Conservation (phyloP, 23 tunicate species). For the Trididemnum clinides region DNA sequence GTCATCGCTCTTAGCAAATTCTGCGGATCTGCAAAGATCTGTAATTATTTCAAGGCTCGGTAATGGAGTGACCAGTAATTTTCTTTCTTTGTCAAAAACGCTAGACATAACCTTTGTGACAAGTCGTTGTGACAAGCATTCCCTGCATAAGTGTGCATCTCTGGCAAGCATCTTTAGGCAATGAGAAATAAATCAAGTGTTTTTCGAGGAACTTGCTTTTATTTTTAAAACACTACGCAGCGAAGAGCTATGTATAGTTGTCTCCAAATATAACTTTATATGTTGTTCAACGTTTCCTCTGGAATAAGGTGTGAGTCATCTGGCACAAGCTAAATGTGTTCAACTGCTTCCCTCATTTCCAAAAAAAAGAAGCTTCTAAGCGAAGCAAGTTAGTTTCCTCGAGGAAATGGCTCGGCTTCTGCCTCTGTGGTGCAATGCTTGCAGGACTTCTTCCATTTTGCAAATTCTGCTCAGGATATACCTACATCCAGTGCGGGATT, state of each 20-base stretch:
- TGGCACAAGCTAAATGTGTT: background rate
- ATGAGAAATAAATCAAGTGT: background rate
- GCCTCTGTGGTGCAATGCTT: too few relatives aligned
- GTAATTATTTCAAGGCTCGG: background rate
- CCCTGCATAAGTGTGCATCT: background rate
- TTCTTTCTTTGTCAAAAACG: background rate
- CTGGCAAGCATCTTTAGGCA: background rate
- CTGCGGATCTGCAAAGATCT: constrained; percentile 3
- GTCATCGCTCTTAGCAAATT: too few relatives aligned
- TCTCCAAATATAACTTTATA: background rate
- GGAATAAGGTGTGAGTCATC: background rate
- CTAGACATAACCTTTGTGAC: background rate
- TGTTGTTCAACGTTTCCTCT: background rate
- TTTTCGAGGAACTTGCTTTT: background rate
- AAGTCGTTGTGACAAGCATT: background rate
- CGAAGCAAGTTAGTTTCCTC: too few relatives aligned
- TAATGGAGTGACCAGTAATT: background rate
- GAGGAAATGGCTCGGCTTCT: too few relatives aligned
- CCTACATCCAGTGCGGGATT: too few relatives aligned
- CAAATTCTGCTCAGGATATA: too few relatives aligned
- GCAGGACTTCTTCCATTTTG: too few relatives aligned
- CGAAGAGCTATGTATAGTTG: background rate
- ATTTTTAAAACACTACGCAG: background rate
- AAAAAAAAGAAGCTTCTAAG: background rate
- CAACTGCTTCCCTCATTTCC: background rate